phyloP scores from a whole-genome alignment of 53 echinoderm and acorn worm species.

The Paracentrotus lividus region DNA sequence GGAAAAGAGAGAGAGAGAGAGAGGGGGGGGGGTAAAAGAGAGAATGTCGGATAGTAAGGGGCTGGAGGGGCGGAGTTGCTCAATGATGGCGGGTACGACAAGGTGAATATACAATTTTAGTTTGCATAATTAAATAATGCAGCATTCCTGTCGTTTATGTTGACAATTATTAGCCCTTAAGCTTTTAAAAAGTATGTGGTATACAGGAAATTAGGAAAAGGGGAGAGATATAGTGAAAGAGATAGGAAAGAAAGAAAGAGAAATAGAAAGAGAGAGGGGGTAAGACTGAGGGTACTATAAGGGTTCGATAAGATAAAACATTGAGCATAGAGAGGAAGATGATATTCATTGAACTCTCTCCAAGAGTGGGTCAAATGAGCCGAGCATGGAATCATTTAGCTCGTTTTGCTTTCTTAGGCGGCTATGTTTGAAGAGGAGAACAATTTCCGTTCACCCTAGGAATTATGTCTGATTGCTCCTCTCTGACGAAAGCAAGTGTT shows the following conservation, averaged over 20 bases:
- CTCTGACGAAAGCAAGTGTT: not conserved
- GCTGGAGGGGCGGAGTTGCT: no score
- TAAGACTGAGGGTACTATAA: not conserved
- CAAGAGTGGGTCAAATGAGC: not conserved
- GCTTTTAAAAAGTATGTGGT: no score
- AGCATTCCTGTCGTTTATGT: no score
- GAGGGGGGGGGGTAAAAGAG: not conserved
- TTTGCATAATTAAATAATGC: no score
- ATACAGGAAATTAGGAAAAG: no score
- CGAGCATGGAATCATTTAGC: not conserved
- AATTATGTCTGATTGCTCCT: conserved; percentile 4
- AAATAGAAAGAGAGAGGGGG: not conserved
- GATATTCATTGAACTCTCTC: not conserved
- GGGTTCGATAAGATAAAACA: not conserved
- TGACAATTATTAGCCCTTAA: no score
- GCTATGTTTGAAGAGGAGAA: not conserved
- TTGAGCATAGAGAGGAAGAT: conserved; percentile 17
- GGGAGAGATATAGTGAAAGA: not conserved
- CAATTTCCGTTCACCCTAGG: not conserved
- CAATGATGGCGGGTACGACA: no score
- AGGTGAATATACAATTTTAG: no score
- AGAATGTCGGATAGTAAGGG: no score
- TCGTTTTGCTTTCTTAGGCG: not conserved
- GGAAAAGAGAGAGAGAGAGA: not conserved
- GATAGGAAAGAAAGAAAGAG: not conserved